These are phyloP conservation scores for Varanus salvator DNA, from an alignment of 2,113 vertebrate genomes.

Conservation along the genomic window DNA sequence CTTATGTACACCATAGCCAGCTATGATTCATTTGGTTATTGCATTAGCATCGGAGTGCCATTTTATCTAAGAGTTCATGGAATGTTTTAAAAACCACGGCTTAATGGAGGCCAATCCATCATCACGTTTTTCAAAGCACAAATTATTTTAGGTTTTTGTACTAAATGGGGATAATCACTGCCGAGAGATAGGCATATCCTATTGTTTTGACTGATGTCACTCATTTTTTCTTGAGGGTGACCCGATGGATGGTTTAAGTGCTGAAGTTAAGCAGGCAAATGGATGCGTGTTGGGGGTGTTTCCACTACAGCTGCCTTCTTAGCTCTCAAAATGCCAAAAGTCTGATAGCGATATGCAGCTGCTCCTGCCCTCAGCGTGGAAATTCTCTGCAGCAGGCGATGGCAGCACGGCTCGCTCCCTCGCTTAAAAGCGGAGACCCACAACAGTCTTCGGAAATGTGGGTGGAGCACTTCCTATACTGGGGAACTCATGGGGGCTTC, in stretches of 20 bases:
- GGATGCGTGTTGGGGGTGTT: slow-evolving; percentile 67
- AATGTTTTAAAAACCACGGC: slow-evolving; percentile 77
- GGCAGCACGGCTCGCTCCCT: slow-evolving; percentile 67
- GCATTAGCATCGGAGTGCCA: slow-evolving; percentile 79
- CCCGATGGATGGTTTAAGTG: slow-evolving; percentile 74
- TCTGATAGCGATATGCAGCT: slow-evolving; percentile 71
- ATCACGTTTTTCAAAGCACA: slow-evolving; percentile 79
- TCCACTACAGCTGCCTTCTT: slow-evolving; percentile 78
- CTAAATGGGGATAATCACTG: slow-evolving; percentile 73
- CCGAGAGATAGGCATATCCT: slow-evolving; percentile 69
- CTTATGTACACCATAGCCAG: slow-evolving; percentile 70
- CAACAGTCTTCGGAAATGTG: slow-evolving; percentile 1
- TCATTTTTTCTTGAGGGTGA: slow-evolving; percentile 70
- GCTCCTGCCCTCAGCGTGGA: slow-evolving; percentile 66
- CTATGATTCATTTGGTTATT: slow-evolving; percentile 79
- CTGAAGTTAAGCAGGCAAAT: slow-evolving; percentile 76
- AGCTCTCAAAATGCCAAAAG: slow-evolving; percentile 66
- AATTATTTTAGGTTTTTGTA: slow-evolving; percentile 80
- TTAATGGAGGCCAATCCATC: slow-evolving; percentile 84
- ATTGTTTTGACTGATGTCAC: slow-evolving; percentile 81
- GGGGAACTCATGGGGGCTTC: neutral
- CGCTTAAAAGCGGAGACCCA: slow-evolving; percentile 41
- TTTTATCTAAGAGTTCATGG: slow-evolving; percentile 80
- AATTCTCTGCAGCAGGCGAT: slow-evolving; percentile 63
- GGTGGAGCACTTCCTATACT: neutral